Conservation (phyloP, 1,140 invertebrate genomes). For the Zaprionus kolodkinae region DNA sequence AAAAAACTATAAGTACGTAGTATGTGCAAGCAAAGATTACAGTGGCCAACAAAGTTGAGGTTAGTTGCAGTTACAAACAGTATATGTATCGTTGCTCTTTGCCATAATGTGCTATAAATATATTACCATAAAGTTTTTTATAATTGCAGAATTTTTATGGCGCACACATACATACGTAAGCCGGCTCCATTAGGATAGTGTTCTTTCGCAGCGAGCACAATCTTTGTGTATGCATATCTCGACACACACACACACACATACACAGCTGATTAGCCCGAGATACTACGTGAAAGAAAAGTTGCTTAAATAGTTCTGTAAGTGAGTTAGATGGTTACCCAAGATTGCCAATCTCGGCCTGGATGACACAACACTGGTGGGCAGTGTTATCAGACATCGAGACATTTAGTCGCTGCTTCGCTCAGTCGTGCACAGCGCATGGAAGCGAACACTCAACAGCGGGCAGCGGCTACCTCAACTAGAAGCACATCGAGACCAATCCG, state of each 20-base stretch:
- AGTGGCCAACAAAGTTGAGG: neutral
- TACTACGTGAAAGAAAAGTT: neutral
- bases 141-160: neutral
- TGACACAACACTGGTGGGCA: slow-evolving; percentile 2
- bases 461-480: neutral
- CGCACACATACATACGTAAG: too few species aligned
- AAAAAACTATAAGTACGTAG: neutral
- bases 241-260: neutral
- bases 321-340: neutral
- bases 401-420: slow-evolving; percentile 1
- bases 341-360: neutral
- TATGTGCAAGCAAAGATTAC: neutral
- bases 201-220: neutral
- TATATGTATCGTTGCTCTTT: too few species aligned
- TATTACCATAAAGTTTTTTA: too few species aligned
- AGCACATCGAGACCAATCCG: slow-evolving; percentile 12
- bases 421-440: neutral
- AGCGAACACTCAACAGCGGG: neutral
- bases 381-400: slow-evolving; percentile 17
- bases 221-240: neutral
- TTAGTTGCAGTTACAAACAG: neutral
- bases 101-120: too few species aligned
- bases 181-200: neutral
- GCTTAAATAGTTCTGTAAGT: neutral
- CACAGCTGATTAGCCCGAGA: neutral